A percentile compares a stretch with the other conserved stretches of the same genome.
phyloP scores from a whole-genome alignment of 1,140 invertebrate species.

The Asbolus verrucosus region DNA sequence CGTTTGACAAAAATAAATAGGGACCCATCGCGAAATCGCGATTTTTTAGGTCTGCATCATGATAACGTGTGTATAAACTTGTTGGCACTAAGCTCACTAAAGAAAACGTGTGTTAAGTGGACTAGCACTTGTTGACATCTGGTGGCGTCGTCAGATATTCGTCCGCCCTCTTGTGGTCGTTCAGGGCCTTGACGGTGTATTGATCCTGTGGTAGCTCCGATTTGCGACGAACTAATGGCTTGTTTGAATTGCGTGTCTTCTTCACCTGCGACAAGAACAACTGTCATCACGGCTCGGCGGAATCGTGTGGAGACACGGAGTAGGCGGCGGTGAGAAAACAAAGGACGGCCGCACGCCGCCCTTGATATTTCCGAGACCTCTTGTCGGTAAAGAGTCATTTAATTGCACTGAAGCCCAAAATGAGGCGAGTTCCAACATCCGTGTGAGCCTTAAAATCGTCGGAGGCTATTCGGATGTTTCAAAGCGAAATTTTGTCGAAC shows the following conservation, averaged over 20 bases:
- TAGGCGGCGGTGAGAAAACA: no score
- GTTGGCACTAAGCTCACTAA: slow-evolving; percentile 62
- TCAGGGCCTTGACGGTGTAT: slow-evolving; percentile 88
- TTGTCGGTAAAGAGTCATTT: no score
- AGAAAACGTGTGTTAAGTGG: slow-evolving; percentile 41
- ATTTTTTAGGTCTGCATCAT: slow-evolving; percentile 6
- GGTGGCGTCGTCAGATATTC: slow-evolving; percentile 86
- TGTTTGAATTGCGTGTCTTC: slow-evolving; percentile 77
- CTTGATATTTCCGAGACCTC: no score
- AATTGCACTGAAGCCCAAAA: no score
- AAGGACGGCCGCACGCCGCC: no score
- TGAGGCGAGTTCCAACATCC: no score
- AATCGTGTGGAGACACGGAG: no score
- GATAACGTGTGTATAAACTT: slow-evolving; percentile 31
- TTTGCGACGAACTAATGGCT: slow-evolving; percentile 91
- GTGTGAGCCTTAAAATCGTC: no score
- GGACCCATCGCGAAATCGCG: no score
- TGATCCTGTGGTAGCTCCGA: slow-evolving; percentile 94
- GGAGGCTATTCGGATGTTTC: no score
- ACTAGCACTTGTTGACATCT: slow-evolving; percentile 88
- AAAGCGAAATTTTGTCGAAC: no score
- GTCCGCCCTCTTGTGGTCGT: slow-evolving; percentile 92
- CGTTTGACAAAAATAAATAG: no score
- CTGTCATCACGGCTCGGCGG: neutral
- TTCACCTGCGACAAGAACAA: slow-evolving; percentile 52